phyloP scores from a whole-genome alignment of 92 coral and sea anemone genomes.

The Epizoanthus rinbou region DNA sequence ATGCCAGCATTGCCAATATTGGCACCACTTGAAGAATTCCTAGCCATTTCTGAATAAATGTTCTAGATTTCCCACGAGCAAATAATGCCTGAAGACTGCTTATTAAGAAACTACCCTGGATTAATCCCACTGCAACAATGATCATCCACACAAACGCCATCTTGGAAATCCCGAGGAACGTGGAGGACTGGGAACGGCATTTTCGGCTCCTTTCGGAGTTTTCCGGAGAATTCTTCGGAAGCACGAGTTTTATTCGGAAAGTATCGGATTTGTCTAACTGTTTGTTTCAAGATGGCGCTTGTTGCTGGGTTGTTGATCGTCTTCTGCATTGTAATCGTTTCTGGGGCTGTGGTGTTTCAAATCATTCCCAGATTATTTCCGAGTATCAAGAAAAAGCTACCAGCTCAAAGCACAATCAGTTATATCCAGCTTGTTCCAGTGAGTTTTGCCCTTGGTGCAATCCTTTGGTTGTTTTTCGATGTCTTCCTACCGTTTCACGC shows the following conservation, averaged over 20 bases:
- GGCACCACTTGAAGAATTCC: conserved; percentile 82
- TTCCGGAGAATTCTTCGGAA: conserved; percentile 13
- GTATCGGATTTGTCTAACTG: conserved; percentile 42
- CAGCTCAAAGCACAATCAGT: conserved; percentile 74
- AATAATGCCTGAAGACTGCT: conserved; percentile 84
- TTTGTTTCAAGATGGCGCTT: conserved; percentile 78
- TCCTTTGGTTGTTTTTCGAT: conserved; percentile 77
- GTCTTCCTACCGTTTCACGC: conserved; percentile 83
- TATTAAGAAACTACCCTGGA: conserved; percentile 91
- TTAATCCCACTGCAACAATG: conserved; percentile 80
- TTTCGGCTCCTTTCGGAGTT: neutral
- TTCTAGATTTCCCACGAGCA: conserved; percentile 68
- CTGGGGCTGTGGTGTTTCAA: conserved; percentile 80
- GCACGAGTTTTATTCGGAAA: neutral
- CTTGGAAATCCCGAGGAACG: conserved; percentile 7
- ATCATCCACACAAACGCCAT: conserved; percentile 96
- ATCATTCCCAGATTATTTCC: conserved; percentile 89
- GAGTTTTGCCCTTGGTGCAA: conserved; percentile 73
- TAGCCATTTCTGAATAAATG: conserved; percentile 66
- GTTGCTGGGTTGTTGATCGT: conserved; percentile 62
- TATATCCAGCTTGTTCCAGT: conserved; percentile 81
- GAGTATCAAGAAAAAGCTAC: conserved; percentile 62
- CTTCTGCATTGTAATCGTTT: conserved; percentile 70
- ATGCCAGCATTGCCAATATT: conserved; percentile 74
- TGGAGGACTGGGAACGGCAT: conserved; percentile 12